phyloP scores from a whole-genome alignment of 1,140 invertebrate genomes.

The Himalopsyche phryganea region DNA sequence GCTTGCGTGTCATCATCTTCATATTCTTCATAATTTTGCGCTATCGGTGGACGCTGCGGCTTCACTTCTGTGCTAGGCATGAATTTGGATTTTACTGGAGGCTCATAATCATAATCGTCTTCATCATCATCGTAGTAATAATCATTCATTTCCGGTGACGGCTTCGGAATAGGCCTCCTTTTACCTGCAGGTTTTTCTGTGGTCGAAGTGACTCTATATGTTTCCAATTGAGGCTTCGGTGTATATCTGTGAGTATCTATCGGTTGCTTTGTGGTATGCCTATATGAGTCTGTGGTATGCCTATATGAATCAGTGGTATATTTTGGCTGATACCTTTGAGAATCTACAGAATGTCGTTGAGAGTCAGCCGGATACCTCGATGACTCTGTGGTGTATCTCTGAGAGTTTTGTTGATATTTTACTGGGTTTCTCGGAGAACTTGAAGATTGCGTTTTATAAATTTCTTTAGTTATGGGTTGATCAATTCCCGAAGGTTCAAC shows the following conservation, averaged over 20 bases:
- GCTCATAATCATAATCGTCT: constrained; percentile 53
- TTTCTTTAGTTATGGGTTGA: too few relatives aligned
- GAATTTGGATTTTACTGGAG: constrained; percentile 55
- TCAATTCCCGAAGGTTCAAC: too few relatives aligned
- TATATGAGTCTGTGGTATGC: neutral
- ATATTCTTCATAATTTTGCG: constrained; percentile 52
- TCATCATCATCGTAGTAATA: constrained; percentile 55
- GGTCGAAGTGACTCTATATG: constrained; percentile 19
- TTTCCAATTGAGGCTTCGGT: constrained; percentile 9
- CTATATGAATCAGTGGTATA: neutral
- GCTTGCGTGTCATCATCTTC: constrained; percentile 39
- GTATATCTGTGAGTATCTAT: neutral
- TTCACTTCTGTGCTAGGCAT: constrained; percentile 59
- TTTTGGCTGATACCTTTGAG: neutral
- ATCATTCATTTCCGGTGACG: constrained; percentile 54
- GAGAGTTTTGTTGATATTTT: neutral
- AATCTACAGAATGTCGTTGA: too few relatives aligned
- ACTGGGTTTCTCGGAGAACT: neutral
- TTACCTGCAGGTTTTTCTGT: constrained; percentile 39
- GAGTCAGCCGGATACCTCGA: neutral
- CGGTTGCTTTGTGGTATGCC: constrained; percentile 9
- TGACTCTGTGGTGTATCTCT: too few relatives aligned
- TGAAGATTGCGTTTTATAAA: too few relatives aligned
- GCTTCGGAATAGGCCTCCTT: constrained; percentile 50
- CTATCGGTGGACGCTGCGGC: constrained; percentile 49